phyloP scores from a whole-genome alignment of 2,888 invertebrate genomes.

The Spisula solida region DNA sequence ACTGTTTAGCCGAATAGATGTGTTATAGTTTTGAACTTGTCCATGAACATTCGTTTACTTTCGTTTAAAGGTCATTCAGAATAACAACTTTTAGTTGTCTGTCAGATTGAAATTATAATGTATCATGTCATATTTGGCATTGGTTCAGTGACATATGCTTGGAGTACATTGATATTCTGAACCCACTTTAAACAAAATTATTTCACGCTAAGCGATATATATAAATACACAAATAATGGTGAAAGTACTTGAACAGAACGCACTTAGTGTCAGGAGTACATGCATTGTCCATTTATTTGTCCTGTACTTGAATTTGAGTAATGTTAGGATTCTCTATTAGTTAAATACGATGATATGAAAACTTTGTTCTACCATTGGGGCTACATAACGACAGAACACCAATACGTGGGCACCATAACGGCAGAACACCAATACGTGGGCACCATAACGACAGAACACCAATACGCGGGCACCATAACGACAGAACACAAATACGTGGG shows the following conservation, averaged over 20 bases:
- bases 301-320: background rate
- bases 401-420: too few relatives aligned
- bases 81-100: background rate
- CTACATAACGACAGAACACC: too few relatives aligned
- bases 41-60: too few relatives aligned
- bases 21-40: too few relatives aligned
- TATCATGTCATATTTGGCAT: background rate
- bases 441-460: too few relatives aligned
- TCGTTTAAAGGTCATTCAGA: background rate
- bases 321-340: background rate
- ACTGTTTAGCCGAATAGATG: too few relatives aligned
- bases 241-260: background rate
- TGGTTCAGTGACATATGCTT: background rate
- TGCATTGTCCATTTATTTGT: background rate
- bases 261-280: background rate
- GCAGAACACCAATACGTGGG: too few relatives aligned
- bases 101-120: background rate
- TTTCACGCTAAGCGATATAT: background rate
- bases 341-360: too few relatives aligned
- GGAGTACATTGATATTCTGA: background rate
- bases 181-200: background rate
- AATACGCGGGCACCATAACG: too few relatives aligned
- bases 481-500: too few relatives aligned
- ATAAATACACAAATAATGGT: background rate
- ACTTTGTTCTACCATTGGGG: too few relatives aligned